Conservation (phyloP, 2,113 vertebrate genomes). For the Callipepla squamata region DNA sequence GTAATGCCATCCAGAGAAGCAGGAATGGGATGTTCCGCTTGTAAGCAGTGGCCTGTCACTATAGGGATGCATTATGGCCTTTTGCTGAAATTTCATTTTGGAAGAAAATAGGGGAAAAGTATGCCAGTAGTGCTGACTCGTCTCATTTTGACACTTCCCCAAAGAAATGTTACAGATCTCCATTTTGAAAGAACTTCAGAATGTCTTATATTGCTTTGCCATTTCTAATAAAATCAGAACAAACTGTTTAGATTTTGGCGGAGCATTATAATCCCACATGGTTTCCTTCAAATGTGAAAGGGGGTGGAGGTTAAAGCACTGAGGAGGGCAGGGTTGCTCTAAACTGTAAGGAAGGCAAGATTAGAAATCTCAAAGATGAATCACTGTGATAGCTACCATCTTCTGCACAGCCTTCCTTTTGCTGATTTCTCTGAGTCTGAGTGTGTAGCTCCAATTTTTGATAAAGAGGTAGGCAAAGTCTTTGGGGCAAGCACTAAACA, state of each 20-base stretch:
- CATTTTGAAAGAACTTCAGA: background rate
- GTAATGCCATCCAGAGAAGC: background rate
- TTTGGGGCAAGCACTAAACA: background rate
- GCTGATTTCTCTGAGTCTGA: background rate
- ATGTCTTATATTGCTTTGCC: background rate
- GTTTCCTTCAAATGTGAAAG: background rate
- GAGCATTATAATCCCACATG: background rate
- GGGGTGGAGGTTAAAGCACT: background rate
- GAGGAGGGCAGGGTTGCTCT: rapidly evolving
- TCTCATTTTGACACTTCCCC: slow-evolving; percentile 12
- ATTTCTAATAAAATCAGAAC: slow-evolving; percentile 33
- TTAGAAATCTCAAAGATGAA: background rate
- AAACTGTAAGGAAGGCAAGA: background rate
- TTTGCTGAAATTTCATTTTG: slow-evolving; percentile 9
- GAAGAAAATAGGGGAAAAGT: background rate
- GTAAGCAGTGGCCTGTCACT: background rate
- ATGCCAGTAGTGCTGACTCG: background rate
- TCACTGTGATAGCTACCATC: background rate
- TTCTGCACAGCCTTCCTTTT: background rate
- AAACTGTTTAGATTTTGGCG: background rate
- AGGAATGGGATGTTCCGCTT: background rate
- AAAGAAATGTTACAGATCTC: background rate
- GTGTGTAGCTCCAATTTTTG: background rate
- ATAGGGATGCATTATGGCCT: background rate
- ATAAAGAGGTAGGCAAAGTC: background rate